phyloP scores from a whole-genome alignment of 1,140 invertebrate genomes.

The Acyrthosiphon pisum region DNA sequence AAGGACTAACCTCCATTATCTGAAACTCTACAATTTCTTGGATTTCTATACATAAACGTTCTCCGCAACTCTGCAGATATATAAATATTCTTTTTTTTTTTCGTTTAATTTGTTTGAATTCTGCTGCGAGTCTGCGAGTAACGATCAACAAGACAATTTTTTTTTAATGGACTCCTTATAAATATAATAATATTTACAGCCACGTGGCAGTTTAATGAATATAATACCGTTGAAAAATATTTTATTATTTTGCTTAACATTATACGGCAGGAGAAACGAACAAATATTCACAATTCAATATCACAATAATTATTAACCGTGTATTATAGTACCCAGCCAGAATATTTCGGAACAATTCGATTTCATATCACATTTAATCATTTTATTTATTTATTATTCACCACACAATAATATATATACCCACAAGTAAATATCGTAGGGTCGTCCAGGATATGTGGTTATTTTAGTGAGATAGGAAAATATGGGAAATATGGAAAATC shows the following conservation, averaged over 20 bases:
- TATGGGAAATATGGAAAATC: no score
- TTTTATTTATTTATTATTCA: background rate
- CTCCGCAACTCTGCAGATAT: background rate
- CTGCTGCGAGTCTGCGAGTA: background rate
- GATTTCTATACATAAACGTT: background rate
- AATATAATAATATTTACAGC: background rate
- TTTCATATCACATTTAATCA: background rate
- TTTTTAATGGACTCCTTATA: background rate
- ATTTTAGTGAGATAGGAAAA: background rate
- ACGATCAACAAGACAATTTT: background rate
- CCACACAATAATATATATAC: no score
- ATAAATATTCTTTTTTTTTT: background rate
- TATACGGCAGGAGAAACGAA: background rate
- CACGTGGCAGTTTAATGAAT: background rate
- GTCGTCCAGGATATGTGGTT: rapidly evolving
- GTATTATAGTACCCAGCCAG: background rate
- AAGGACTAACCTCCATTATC: background rate
- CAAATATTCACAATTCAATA: background rate
- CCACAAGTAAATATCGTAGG: background rate
- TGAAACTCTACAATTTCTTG: background rate
- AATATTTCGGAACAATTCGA: background rate
- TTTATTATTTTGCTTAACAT: no score
- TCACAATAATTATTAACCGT: background rate
- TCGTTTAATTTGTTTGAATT: background rate
- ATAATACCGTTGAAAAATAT: background rate